Conservation (phyloP, 2,797 vertebrate genomes). For the Chelonia mydas region DNA sequence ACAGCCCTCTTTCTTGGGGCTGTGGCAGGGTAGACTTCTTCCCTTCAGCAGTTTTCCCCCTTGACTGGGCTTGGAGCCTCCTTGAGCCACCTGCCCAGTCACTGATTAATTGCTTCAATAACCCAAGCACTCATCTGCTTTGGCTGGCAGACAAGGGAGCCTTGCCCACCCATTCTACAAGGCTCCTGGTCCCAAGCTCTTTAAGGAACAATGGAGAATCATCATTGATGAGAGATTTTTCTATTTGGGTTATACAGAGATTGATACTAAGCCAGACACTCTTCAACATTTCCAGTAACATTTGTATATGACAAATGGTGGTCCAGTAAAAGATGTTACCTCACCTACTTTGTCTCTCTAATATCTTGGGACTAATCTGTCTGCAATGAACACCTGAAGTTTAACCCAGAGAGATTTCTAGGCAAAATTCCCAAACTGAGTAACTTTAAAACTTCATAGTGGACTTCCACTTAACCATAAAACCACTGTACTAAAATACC, state of each 20-base stretch:
- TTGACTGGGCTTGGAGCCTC: neutral
- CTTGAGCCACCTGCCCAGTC: neutral
- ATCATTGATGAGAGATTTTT: neutral
- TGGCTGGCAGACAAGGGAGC: neutral
- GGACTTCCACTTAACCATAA: too few species aligned
- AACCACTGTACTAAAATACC: too few species aligned
- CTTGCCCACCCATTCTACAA: neutral
- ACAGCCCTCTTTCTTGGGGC: neutral
- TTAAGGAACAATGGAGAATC: neutral
- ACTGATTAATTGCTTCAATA: neutral
- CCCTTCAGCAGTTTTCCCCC: neutral
- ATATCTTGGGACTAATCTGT: too few species aligned
- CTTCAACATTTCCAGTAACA: neutral
- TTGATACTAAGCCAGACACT: neutral
- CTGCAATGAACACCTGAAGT: neutral
- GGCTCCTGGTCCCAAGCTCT: neutral
- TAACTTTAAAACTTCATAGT: neutral
- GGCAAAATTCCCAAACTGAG: neutral
- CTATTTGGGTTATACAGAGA: neutral
- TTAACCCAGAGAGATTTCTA: neutral
- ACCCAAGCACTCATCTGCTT: neutral
- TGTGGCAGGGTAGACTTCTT: neutral
- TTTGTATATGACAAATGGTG: neutral
- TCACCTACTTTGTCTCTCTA: neutral
- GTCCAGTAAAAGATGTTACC: too few species aligned